Evolutionary conservation across 2,113 vertebrate genomes (phyloP).

Genomic region (Oryzias woworae): DNA sequence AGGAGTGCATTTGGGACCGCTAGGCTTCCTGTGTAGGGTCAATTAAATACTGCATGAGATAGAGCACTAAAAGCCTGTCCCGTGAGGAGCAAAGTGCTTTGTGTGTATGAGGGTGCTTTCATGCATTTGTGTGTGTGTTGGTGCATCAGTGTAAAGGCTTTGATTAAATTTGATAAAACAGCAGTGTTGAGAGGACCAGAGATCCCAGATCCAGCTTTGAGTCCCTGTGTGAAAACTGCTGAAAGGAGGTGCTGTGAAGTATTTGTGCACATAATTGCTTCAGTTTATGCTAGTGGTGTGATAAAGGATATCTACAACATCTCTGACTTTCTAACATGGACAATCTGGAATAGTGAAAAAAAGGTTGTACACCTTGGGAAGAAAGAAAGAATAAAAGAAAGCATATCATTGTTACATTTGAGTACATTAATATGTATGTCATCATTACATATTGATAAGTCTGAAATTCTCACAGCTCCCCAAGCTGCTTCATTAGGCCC

Average conservation of each 20-base stretch:
- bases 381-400: background rate
- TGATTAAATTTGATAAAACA: slow-evolving; percentile 81
- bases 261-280: too few species aligned
- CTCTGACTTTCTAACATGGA: too few species aligned
- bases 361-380: background rate
- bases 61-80: slow-evolving; percentile 83
- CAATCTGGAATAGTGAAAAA: background rate
- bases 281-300: too few species aligned
- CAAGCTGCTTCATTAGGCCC: slow-evolving; percentile 56
- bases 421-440: slow-evolving; percentile 49
- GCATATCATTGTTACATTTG: slow-evolving; percentile 12
- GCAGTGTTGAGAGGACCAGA: slow-evolving; percentile 61
- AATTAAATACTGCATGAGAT: slow-evolving; percentile 86
- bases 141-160: slow-evolving; percentile 66
- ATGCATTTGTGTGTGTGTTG: slow-evolving; percentile 34
- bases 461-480: slow-evolving; percentile 52
- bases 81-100: slow-evolving; percentile 75
- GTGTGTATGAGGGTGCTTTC: slow-evolving; percentile 46
- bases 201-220: slow-evolving; percentile 42
- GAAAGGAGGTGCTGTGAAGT: too few species aligned
- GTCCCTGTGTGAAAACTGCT: slow-evolving; percentile 21
- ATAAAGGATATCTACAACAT: too few species aligned
- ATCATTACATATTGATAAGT: slow-evolving; percentile 65
- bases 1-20: slow-evolving; percentile 77
- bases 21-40: slow-evolving; percentile 81